Base-by-base conservation (phyloP, 1,140 invertebrate species). In the Lordiphosa clarofinis region DNA sequence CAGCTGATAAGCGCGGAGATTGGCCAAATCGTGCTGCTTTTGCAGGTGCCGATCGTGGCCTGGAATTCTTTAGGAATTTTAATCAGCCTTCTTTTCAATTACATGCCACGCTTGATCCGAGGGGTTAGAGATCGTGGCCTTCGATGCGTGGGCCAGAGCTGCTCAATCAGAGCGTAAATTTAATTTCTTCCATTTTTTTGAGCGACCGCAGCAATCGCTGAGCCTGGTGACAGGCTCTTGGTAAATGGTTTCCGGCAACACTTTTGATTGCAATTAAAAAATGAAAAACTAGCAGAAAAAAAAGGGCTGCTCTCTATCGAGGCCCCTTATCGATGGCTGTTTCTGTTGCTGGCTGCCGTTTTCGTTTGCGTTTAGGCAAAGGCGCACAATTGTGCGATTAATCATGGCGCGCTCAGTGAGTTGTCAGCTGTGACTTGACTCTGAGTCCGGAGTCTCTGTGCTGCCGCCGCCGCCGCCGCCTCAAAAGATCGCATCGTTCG, bases 221-320 rank as follows among this genome's bases (percentile, higher is more conserved):
- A 54, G 49, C 8, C 54, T 84, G 78, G 60, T 84, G 78, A 84
- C 78, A 84, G 73, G 60, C 49, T 70, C 84, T 46, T 46, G 43
- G 78, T 84, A 84, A 84, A 84, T 84, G 78, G 78, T 65, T 84
- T 84, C 78, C 78, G 78, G 78, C 78, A 84, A 84, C 78, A 84
- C 78, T 84, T 84, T 84, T 84, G 78, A 84, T 73, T 72, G 78
- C 78, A 84, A 84, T 84, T 84, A 84, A 84, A 82, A 82, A 70
- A 48, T 49, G 44, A 21, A 66, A 70, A 73, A 69, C 69, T 76
- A 84, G 68, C 69, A 82, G 63, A n/a, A n/a, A n/a, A 82, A 82
- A 82, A 82, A 12, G 38, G 24, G 35, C 31, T 46, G 57, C 52
- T 52, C n/a, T 33, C 12, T 21, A 21, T 21, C 21, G 21, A 4